Percentiles rank a stretch among this genome's conserved stretches.
These are phyloP conservation scores for Mionectes olivaceus DNA, from an alignment of 2,797 vertebrate species.

Conservation along the genomic window DNA sequence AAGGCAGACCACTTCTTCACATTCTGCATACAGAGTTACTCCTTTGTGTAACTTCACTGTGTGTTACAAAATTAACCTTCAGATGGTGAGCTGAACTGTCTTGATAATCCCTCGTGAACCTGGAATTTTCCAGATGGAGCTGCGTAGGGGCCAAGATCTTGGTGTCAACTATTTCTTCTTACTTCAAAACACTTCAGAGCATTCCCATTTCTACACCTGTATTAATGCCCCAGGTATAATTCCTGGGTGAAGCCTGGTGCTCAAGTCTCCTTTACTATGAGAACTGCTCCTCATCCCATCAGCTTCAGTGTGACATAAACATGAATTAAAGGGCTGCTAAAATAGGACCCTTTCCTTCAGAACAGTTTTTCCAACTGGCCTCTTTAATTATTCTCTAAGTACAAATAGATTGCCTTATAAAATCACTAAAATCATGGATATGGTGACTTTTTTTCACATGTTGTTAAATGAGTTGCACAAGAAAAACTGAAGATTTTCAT, in stretches of 20 bases:
- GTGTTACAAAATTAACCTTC: not conserved
- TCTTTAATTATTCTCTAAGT: not conserved
- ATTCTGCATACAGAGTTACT: not conserved
- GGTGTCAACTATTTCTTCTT: not conserved
- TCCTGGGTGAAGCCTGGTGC: not conserved
- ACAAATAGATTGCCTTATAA: not conserved
- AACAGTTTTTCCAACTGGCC: not conserved
- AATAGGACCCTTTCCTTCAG: not conserved
- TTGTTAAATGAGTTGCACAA: not conserved
- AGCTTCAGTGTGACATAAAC: not conserved
- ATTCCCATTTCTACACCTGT: not conserved
- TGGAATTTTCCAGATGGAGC: not conserved
- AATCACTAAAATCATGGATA: not conserved
- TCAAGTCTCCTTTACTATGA: not conserved
- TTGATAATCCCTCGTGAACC: not conserved
- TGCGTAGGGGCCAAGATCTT: not conserved
- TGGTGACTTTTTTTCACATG: not conserved
- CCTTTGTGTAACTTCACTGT: not conserved
- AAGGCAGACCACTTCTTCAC: not conserved
- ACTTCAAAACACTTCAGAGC: not conserved
- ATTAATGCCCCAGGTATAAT: not conserved
- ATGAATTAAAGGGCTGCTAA: not conserved
- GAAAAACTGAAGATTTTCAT: not conserved
- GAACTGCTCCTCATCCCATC: not conserved
- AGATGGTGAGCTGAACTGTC: not conserved